Base-by-base conservation (phyloP, 2,888 invertebrate genomes). In the Drepana falcataria region DNA sequence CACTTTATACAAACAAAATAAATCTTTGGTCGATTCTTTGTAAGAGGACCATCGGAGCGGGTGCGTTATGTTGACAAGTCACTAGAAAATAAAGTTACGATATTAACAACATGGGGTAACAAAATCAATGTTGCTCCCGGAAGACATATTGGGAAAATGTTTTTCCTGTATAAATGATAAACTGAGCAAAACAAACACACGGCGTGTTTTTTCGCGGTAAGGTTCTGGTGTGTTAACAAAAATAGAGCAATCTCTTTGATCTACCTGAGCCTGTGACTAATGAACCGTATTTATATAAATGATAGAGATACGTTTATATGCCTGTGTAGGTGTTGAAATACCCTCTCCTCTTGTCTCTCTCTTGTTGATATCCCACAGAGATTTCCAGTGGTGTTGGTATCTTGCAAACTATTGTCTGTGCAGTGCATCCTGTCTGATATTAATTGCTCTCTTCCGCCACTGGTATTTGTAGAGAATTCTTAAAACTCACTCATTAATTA, bases 91-190 rank as follows among this genome's bases (percentile, higher is more conserved):
- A 68, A 77, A 79, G 71, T 78, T 75, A 71, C 67, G 59, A 66
- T 68, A 63, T 68, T 71, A 65, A 44, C 57, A 64, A 61, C 68
- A 61, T 63, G 57, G 60, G 59, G 64, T 61, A 69, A 67, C 64
- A 55, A 68, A 76, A 79, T 77, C 77, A 80, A 81, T 81, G 75
- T 44, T 72, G 61, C 61, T 61, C 59, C 48, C 58, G 60, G 66
- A 72, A 75, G 77, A 78, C 70, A 70, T 78, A 79, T 79, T 69
- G 73, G 66, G 62, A 64, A 61, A 65, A 77, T 80, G 76, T 82
- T 81, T 81, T 79, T 76, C 71, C 61, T 58, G 52, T 59, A 55
- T 61, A 59, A 66, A 63, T 59, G 59, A 61, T 65, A 69, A 67
- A 63, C 65, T 69, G 54, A 55, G 56, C 58, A 59, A 59, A 58